Conservation (phyloP, 2,797 vertebrate species). For the Siniperca undulata region DNA sequence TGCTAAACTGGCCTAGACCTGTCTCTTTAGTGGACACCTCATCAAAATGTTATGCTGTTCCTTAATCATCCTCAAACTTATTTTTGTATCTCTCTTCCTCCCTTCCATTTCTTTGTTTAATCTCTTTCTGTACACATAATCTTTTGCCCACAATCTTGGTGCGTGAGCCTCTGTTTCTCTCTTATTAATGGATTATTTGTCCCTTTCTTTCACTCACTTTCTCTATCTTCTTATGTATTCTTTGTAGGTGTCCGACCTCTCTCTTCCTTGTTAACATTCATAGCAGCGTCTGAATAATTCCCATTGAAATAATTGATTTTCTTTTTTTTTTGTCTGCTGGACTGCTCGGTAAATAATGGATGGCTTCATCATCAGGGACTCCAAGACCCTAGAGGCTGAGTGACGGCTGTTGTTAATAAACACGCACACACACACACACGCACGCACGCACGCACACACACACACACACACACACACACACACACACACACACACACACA, state of each 20-base stretch:
- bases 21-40: neutral
- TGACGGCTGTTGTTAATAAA: constrained; percentile 68
- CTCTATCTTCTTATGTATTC: neutral
- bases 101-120: neutral
- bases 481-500: constrained; percentile 34
- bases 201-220: neutral
- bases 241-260: constrained; percentile 1
- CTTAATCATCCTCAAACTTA: neutral
- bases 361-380: constrained; percentile 79
- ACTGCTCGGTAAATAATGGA: constrained; percentile 82
- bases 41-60: neutral
- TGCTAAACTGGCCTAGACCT: neutral
- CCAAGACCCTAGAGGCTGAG: constrained; percentile 61
- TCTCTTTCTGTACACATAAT: neutral
- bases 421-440: constrained; percentile 22
- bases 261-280: constrained; percentile 70
- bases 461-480: constrained; percentile 25
- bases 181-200: neutral
- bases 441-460: constrained; percentile 35
- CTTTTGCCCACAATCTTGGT: neutral
- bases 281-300: constrained; percentile 75
- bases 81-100: neutral
- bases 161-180: neutral
- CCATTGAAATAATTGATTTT: constrained; percentile 83
- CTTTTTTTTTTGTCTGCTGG: constrained; percentile 52